phyloP scores from a whole-genome alignment of 2,113 vertebrate genomes.

The Mionectes macconnelli region DNA sequence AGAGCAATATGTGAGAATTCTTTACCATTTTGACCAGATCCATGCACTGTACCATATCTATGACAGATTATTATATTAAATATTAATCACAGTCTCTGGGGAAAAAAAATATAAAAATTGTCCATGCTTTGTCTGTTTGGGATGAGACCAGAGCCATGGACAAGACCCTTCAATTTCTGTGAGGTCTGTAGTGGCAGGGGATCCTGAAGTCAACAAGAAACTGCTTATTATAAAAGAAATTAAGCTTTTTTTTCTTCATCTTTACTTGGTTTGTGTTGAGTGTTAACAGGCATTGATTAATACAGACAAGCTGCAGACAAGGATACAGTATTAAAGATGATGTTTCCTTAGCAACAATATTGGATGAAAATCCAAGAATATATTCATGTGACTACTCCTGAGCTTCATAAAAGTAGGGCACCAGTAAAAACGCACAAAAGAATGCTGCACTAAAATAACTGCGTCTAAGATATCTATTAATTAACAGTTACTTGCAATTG shows the following conservation, averaged over 20 bases:
- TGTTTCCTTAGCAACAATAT: slow-evolving; percentile 68
- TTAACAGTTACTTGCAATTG: neutral
- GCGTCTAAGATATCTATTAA: neutral
- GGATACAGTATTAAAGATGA: slow-evolving; percentile 62
- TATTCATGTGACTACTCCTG: slow-evolving; percentile 55
- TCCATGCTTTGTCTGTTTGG: neutral
- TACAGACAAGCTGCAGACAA: slow-evolving; percentile 58
- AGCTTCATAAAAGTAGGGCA: slow-evolving; percentile 61
- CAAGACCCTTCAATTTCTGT: neutral
- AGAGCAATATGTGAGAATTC: neutral
- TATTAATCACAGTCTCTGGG: neutral
- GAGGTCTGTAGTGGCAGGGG: neutral
- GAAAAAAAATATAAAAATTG: neutral
- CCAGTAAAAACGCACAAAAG: slow-evolving; percentile 43
- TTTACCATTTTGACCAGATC: neutral
- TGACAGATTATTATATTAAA: neutral
- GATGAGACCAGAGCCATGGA: neutral
- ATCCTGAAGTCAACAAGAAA: neutral
- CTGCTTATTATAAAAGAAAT: neutral
- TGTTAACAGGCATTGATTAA: slow-evolving; percentile 45
- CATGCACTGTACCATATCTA: neutral
- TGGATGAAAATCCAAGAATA: slow-evolving; percentile 59
- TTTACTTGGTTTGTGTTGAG: neutral
- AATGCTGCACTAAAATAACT: slow-evolving; percentile 14
- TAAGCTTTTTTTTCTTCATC: neutral